Conservation (phyloP, 2,888 invertebrate species). For the Tinea semifulvella region DNA sequence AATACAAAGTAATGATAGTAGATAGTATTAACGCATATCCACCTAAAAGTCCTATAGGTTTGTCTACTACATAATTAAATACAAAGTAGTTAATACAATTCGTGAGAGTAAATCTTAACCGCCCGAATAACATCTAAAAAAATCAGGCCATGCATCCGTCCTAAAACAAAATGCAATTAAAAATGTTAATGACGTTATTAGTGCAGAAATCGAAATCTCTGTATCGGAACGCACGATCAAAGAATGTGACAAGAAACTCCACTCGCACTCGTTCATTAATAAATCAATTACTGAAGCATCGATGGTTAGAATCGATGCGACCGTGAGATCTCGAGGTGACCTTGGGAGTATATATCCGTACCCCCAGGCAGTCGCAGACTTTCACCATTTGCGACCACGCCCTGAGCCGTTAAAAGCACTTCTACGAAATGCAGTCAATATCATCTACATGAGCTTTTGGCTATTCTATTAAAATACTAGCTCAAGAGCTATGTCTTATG, state of each 20-base stretch:
- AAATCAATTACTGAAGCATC: constrained; percentile 8
- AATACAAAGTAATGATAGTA: too few relatives aligned
- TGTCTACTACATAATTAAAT: too few relatives aligned
- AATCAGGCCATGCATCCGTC: neutral
- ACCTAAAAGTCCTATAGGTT: too few relatives aligned
- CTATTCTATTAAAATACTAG: too few relatives aligned
- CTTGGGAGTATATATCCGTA: constrained; percentile 28
- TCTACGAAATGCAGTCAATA: constrained; percentile 3
- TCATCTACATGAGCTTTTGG: too few relatives aligned
- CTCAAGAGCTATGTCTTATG: too few relatives aligned
- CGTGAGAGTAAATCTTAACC: too few relatives aligned
- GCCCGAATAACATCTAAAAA: neutral
- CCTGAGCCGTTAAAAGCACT: constrained; percentile 13
- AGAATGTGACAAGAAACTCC: neutral
- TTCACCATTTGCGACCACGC: constrained; percentile 30
- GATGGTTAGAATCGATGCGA: constrained; percentile 7
- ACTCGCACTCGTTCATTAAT: neutral
- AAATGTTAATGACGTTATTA: neutral
- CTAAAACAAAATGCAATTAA: constrained; percentile 3
- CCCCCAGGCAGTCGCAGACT: constrained; percentile 28
- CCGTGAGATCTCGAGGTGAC: constrained; percentile 15
- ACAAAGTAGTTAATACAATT: too few relatives aligned
- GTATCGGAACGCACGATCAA: constrained; percentile 1
- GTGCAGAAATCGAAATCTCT: constrained; percentile 4
- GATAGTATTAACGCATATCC: too few relatives aligned